Evolutionary conservation across 2,888 invertebrate genomes (phyloP).

Genomic region (Rhogogaster chlorosoma): DNA sequence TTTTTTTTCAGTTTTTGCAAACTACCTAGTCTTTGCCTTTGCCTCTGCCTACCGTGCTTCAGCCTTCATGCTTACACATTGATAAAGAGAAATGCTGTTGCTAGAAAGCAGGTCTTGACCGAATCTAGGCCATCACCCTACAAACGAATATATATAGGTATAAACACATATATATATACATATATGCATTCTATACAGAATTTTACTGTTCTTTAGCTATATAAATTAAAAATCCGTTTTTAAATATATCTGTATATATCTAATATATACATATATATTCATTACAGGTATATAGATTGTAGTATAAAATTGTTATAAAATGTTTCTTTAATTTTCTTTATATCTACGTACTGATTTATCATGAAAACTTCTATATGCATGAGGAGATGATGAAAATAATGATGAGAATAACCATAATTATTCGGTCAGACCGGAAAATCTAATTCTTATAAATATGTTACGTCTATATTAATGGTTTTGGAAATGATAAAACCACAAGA

Average conservation of each 20-base stretch:
- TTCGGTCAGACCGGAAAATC: neutral
- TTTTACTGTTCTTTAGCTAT: neutral
- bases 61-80: constrained; percentile 57
- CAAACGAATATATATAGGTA: constrained; percentile 69
- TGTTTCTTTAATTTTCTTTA: neutral
- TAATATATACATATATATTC: neutral
- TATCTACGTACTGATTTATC: neutral
- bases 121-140: constrained; percentile 76
- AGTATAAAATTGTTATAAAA: neutral
- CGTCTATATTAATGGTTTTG: no score
- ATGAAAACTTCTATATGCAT: neutral
- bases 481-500: neutral
- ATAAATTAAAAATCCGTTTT: neutral
- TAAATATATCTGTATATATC: neutral
- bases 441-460: neutral
- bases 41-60: neutral
- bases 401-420: neutral
- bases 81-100: constrained; percentile 76
- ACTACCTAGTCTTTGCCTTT: neutral
- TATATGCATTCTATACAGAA: neutral
- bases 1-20: neutral
- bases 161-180: neutral
- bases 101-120: constrained; percentile 77
- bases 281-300: neutral
- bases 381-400: neutral